phyloP scores from a whole-genome alignment of 2,797 vertebrate species.

The Alauda arvensis region DNA sequence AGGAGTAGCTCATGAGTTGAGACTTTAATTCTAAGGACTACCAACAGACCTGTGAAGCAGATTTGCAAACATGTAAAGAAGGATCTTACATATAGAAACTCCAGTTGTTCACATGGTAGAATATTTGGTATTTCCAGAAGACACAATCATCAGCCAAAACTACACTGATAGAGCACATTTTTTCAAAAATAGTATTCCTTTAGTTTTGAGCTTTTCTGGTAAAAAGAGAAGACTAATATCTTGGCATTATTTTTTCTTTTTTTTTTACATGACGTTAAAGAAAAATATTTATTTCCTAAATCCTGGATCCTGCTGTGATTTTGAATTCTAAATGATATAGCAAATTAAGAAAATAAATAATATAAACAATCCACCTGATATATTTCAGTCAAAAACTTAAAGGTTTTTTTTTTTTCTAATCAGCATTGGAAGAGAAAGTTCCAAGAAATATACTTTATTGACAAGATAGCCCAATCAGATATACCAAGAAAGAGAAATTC shows the following conservation, averaged over 20 bases:
- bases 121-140: neutral
- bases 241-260: neutral
- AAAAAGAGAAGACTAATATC: neutral
- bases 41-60: neutral
- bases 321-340: neutral
- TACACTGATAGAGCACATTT: neutral
- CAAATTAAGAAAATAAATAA: neutral
- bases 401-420: neutral
- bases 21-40: neutral
- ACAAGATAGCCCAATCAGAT: neutral
- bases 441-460: neutral
- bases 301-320: neutral
- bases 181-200: neutral
- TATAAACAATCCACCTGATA: neutral
- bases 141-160: neutral
- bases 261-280: accelerated
- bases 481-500: neutral
- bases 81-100: neutral
- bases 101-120: neutral
- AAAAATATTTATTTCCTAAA: neutral
- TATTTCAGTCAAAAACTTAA: neutral
- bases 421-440: neutral
- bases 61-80: neutral
- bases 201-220: neutral
- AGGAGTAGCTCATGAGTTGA: neutral